phyloP scores from a whole-genome alignment of 2,888 invertebrate genomes.

The Sphaeridia pumilis region DNA sequence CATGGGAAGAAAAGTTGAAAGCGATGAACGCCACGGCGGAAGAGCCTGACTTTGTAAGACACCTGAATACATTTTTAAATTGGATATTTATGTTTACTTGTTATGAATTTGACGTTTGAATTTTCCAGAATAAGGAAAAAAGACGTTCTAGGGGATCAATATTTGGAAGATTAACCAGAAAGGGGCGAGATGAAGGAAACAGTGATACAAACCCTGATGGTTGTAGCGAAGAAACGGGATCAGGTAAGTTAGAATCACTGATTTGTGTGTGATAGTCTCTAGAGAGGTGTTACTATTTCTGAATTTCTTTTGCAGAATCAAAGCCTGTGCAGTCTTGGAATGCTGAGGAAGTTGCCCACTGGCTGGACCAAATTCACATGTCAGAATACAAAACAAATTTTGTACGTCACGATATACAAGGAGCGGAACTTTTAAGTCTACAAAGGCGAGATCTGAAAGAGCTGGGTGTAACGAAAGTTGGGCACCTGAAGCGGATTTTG shows the following conservation, averaged over 20 bases:
- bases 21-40: constrained; percentile 35
- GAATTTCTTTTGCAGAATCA: constrained; percentile 17
- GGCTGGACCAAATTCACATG: constrained; percentile 80
- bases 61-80: constrained; percentile 6
- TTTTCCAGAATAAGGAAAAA: too few relatives aligned
- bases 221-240: constrained; percentile 30
- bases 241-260: too few relatives aligned
- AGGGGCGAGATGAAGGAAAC: constrained; percentile 29
- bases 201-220: constrained; percentile 29
- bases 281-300: not conserved
- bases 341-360: constrained; percentile 74
- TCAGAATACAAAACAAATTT: constrained; percentile 86
- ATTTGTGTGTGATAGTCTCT: too few relatives aligned
- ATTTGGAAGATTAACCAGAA: constrained; percentile 26
- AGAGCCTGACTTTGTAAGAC: constrained; percentile 29
- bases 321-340: constrained; percentile 52
- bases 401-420: constrained; percentile 79
- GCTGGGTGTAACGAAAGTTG: constrained; percentile 85
- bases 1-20: constrained; percentile 72
- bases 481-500: constrained; percentile 87
- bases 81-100: constrained; percentile 1
- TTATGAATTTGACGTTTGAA: not conserved
- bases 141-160: constrained; percentile 34
- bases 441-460: constrained; percentile 80
- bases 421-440: constrained; percentile 71